phyloP scores from a whole-genome alignment of 2,113 vertebrate species.

The Halichoeres trimaculatus region DNA sequence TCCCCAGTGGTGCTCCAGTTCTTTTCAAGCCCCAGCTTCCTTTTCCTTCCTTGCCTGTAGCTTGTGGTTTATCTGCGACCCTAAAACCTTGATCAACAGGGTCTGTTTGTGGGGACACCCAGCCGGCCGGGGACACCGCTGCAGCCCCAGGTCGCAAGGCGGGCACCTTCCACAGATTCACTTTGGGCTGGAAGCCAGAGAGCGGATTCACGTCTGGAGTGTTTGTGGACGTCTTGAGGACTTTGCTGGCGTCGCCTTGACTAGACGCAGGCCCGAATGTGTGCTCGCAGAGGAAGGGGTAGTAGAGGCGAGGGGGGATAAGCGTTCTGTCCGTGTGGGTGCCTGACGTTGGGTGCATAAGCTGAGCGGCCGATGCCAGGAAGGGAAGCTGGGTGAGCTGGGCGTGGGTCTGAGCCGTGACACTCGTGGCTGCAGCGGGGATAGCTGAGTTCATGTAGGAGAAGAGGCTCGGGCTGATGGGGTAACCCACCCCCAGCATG shows the following conservation, averaged over 20 bases:
- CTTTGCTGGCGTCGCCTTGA: constrained; percentile 78
- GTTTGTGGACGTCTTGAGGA: constrained; percentile 64
- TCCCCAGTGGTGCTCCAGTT: constrained; percentile 69
- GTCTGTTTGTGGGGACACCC: constrained; percentile 74
- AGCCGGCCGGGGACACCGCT: constrained; percentile 71
- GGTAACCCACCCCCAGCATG: constrained; percentile 91
- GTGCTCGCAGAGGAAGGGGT: constrained; percentile 92
- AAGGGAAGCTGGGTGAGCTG: constrained; percentile 90
- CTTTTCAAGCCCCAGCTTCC: constrained; percentile 76
- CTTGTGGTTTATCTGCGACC: constrained; percentile 75
- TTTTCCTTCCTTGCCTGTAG: constrained; percentile 70
- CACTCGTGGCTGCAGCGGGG: constrained; percentile 65
- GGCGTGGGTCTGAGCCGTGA: constrained; percentile 77
- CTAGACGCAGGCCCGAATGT: constrained; percentile 72
- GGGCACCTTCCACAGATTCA: constrained; percentile 87
- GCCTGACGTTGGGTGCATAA: constrained; percentile 85
- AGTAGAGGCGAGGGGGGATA: constrained; percentile 90
- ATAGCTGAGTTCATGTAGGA: constrained; percentile 91
- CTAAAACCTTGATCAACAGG: constrained; percentile 65
- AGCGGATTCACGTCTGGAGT: constrained; percentile 67
- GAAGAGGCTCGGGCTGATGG: constrained; percentile 88
- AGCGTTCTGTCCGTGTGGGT: constrained; percentile 81
- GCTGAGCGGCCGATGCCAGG: constrained; percentile 87
- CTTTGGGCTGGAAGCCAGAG: constrained; percentile 78
- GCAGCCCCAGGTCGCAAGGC: constrained; percentile 80